These are phyloP conservation scores for Harpagoxenus sublaevis DNA, from an alignment of 2,888 invertebrate species.

Conservation along the genomic window DNA sequence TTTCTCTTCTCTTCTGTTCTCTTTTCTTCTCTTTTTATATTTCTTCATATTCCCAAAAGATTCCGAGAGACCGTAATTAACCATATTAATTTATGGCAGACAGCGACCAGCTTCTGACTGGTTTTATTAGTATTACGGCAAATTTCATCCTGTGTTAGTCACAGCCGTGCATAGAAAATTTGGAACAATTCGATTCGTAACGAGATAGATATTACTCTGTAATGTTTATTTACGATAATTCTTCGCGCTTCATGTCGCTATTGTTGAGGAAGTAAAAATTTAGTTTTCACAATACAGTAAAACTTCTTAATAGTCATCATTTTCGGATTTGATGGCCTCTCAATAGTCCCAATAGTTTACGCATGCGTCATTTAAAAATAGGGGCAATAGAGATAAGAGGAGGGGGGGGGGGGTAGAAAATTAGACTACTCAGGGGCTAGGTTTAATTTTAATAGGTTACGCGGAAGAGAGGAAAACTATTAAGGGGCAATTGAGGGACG, in stretches of 20 bases:
- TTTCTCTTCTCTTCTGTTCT: background rate
- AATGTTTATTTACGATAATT: slow-evolving; percentile 10
- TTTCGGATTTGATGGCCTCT: too few species aligned
- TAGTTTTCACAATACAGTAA: background rate
- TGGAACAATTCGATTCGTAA: background rate
- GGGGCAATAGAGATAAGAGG: too few species aligned
- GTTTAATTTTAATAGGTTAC: too few species aligned
- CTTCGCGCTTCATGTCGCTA: background rate
- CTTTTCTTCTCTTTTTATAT: background rate
- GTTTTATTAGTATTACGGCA: background rate
- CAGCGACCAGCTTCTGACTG: background rate
- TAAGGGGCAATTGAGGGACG: too few species aligned
- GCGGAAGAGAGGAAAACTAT: too few species aligned
- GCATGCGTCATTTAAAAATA: too few species aligned
- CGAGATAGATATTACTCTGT: background rate
- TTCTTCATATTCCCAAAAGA: slow-evolving; percentile 7
- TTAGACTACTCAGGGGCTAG: too few species aligned
- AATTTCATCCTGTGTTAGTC: background rate
- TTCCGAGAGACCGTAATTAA: slow-evolving; percentile 23
- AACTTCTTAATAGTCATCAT: too few species aligned
- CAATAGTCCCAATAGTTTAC: too few species aligned
- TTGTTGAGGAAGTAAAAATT: background rate
- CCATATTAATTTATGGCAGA: slow-evolving; percentile 15
- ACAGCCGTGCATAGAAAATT: slow-evolving; percentile 12
- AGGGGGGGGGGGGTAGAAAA: too few species aligned